A percentile compares a stretch with the other conserved stretches of the same genome.
phyloP scores from a whole-genome alignment of 2,888 invertebrate species.

The Phoronis australis region DNA sequence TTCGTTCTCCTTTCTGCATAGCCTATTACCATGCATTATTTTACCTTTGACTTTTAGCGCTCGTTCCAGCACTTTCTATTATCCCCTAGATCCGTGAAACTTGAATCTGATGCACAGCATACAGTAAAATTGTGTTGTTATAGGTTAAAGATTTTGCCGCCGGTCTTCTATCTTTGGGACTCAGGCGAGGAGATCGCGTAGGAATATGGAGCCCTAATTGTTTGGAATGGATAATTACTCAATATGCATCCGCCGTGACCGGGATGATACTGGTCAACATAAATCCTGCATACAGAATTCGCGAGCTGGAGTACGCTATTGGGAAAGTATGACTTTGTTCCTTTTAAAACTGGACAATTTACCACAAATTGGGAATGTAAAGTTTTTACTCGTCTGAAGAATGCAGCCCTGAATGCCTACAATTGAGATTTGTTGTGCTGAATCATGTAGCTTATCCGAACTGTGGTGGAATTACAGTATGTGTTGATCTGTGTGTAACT shows the following conservation, averaged over 20 bases:
- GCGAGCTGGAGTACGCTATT: constrained; percentile 69
- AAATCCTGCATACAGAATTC: constrained; percentile 67
- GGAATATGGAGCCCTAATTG: constrained; percentile 77
- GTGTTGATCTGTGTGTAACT: too few species aligned
- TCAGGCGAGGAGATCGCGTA: constrained; percentile 68
- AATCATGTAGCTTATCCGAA: neutral
- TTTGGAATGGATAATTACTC: constrained; percentile 69
- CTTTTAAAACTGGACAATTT: too few species aligned
- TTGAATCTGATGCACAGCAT: neutral
- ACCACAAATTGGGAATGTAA: too few species aligned
- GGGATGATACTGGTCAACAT: constrained; percentile 72
- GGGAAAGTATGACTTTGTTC: constrained; percentile 58
- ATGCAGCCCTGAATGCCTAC: too few species aligned
- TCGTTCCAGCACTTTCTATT: constrained; percentile 1
- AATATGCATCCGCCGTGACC: constrained; percentile 66
- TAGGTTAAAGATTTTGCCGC: constrained; percentile 69
- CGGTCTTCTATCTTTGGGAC: constrained; percentile 65
- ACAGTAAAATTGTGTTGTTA: constrained; percentile 1
- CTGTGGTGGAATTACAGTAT: too few species aligned
- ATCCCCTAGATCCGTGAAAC: constrained; percentile 1
- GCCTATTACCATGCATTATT: too few species aligned
- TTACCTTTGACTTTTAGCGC: too few species aligned
- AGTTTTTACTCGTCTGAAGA: too few species aligned
- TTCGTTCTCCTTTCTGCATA: too few species aligned
- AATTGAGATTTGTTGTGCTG: neutral